Conservation (phyloP, 2,888 invertebrate species). For the Phragmatobia fuliginosa region DNA sequence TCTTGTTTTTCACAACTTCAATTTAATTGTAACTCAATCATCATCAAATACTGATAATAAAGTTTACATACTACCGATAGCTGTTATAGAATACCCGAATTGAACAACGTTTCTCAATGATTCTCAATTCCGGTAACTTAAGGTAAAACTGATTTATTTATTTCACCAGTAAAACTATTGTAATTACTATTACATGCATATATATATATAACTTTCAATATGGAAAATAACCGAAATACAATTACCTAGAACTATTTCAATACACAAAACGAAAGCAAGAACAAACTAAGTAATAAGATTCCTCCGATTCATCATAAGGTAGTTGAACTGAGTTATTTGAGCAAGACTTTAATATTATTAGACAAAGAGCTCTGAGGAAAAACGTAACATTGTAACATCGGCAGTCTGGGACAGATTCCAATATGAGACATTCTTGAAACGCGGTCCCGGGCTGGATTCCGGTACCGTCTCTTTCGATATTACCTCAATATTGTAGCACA, state of each 20-base stretch:
- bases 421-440: constrained; percentile 66
- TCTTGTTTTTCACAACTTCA: too few species aligned
- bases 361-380: constrained; percentile 50
- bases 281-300: constrained; percentile 20
- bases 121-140: too few species aligned
- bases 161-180: not conserved
- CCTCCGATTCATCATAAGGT: constrained; percentile 21
- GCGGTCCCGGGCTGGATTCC: constrained; percentile 56
- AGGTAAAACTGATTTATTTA: too few species aligned
- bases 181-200: not conserved
- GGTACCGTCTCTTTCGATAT: constrained; percentile 51
- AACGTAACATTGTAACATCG: constrained; percentile 56
- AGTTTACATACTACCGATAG: too few species aligned
- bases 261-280: not conserved
- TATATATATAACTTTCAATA: not conserved
- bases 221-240: not conserved
- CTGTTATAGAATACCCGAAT: too few species aligned
- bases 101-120: too few species aligned
- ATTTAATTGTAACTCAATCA: not conserved
- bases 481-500: constrained; percentile 37
- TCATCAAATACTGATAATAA: not conserved
- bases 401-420: constrained; percentile 61
- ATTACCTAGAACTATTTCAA: not conserved
- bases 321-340: constrained; percentile 34
- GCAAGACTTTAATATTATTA: constrained; percentile 45